Base-by-base conservation (phyloP, 2,888 invertebrate genomes). In the Agapostemon virescens region DNA sequence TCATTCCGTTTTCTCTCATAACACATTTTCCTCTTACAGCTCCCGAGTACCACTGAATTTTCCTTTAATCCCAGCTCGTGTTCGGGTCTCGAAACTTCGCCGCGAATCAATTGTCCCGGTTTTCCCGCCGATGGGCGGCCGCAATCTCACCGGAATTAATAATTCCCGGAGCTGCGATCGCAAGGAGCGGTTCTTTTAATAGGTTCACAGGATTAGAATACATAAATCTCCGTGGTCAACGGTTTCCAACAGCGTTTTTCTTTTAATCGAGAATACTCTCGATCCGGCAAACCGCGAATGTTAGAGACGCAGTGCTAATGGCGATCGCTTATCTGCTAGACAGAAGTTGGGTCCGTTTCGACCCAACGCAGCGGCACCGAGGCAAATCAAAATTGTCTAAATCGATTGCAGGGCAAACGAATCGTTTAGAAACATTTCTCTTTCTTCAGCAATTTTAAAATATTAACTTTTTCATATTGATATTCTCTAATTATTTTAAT, bases 81-180 rank as follows among this genome's bases (percentile, higher is more conserved):
- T 63, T 63, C 63, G 26, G 45, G 23, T 64, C 38, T 49, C 36
- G 45, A 49, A 64, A 49, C 26, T 72, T 66, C 66, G 26, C 66
- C 49, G 36, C 38, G 66, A 66, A 72, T 72, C 72, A 66, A 72
- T 72, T 66, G 49, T 72, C 66, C 72, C 66, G 30, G 63, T 63
- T 64, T 49, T 36, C 49, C 38, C 66, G 72, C 49, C n/a, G 64
- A 33, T 23, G 64, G 61, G 49, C 64, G 20, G 26, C 49, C 72
- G 66, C 66, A 64, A 42, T 72, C 64, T 72, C 72, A 26, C 36
- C 66, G 72, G 72, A 66, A 72, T 72, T 72, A 72, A 72, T 72
- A 72, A 72, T 66, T 61, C 42, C 42, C 49, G 36, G 3, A 20
- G 36, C 15, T 9, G 17, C 49, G 45, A 45, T 49, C 49, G 33